A percentile compares a stretch with the other conserved stretches of the same genome.
phyloP scores from a whole-genome alignment of 2,888 invertebrate genomes.

The Dynastes grantii region DNA sequence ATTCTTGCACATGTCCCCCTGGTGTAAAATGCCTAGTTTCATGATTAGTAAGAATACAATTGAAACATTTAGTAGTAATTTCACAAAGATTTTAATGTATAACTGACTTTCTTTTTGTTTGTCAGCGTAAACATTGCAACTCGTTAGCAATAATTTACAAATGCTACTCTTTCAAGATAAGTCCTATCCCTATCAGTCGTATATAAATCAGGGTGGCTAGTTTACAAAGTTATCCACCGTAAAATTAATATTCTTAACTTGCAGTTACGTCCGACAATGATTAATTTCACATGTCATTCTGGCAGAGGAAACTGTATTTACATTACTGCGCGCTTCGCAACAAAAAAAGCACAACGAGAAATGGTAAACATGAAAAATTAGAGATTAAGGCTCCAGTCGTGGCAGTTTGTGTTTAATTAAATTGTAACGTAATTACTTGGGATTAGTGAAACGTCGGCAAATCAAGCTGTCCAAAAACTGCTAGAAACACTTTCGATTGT shows the following conservation, averaged over 20 bases:
- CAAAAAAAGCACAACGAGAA: background rate
- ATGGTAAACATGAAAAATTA: conserved; percentile 8
- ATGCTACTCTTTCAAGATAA: no score
- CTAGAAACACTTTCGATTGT: background rate
- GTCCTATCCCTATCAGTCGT: background rate
- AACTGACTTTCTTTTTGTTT: no score
- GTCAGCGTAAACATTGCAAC: no score
- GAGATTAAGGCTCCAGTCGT: background rate
- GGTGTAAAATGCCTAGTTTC: no score
- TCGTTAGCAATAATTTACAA: no score
- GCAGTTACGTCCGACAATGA: background rate
- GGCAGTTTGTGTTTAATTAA: conserved; percentile 15
- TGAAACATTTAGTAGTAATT: no score
- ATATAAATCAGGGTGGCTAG: background rate
- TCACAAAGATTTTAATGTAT: no score
- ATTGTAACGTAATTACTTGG: conserved; percentile 24
- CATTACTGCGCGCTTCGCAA: background rate
- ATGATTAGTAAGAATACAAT: no score
- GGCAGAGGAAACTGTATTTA: background rate
- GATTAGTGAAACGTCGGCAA: conserved; percentile 11
- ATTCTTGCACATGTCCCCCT: no score
- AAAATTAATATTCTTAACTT: conserved; percentile 5
- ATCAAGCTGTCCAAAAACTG: conserved; percentile 18
- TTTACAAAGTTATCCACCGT: background rate
- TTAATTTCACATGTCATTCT: background rate